Evolutionary conservation across 2,797 vertebrate genomes (phyloP), one percentile per base, ranked within the genome.

Genomic region (Clarias pachynema): DNA sequence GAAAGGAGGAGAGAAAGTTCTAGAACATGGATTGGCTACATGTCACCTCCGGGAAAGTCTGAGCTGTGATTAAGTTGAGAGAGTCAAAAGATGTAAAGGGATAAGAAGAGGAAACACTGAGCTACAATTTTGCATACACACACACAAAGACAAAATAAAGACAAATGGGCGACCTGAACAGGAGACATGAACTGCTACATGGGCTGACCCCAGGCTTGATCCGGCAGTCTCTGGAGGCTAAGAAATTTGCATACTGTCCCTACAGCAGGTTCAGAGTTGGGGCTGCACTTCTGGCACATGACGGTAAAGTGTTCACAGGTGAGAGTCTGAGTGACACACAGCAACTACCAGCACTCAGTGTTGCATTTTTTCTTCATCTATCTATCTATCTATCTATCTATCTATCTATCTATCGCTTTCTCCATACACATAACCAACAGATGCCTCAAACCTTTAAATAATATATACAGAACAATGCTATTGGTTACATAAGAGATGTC

Each of bases 181-280:
- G 83, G 56, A 79, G 10, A 26, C 15, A 29, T 12, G 49, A 86
- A 16, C 40, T 70, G 31, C 53, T 60, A 73, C 66, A 91, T 8
- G 82, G 34, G 0, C 57, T 89, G 57, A 85, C 85, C 22, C 57
- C 26, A 0, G 31, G 74, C 34, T 77, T 88, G 79, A 86, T 97
- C 86, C 18, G 62, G 0, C 82, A 78, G 69, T 93, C 95, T 15
- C 92, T 91, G 0, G 92, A 96, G 79, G 97, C 96, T 69, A 98
- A 97, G 91, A 83, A 85, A n/a, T 90, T 91, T 0, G 95, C 98
- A 0, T 97, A 98, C 86, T 97, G 97, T 78, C 97, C 96, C 31
- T 99, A 99, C 94, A 99, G 98, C 92, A 95, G 89, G 24, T 99
- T 98, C 94, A 95, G 95, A 6, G 97, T 99, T 34, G 97, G 98